Evolutionary conservation across 2,113 vertebrate genomes (phyloP).

Genomic region (Corythornis vintsioides): DNA sequence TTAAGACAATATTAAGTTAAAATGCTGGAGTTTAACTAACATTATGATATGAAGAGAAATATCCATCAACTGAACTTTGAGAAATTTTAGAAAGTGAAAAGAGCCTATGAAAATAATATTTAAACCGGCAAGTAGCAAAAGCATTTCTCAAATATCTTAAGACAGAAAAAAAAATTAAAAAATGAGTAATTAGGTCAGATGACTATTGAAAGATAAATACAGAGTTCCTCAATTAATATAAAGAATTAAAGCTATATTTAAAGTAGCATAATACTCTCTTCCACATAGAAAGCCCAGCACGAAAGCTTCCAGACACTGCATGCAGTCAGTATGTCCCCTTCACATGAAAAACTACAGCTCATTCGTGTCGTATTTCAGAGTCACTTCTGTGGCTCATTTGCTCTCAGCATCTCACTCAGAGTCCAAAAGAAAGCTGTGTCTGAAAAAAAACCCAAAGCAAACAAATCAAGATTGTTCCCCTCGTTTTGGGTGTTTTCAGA

Average conservation of each 20-base stretch:
- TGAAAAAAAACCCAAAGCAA: not conserved
- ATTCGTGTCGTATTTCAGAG: not conserved
- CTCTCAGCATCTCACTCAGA: not conserved
- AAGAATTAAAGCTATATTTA: not conserved
- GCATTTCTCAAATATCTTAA: not conserved
- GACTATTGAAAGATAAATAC: not conserved
- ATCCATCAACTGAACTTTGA: not conserved
- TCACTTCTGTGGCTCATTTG: not conserved
- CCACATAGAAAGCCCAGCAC: not conserved
- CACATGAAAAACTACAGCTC: fast-evolving
- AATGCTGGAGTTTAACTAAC: not conserved
- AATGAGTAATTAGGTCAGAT: not conserved
- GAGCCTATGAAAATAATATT: not conserved
- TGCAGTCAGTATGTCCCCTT: not conserved
- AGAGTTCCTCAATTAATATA: not conserved
- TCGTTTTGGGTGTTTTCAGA: not conserved
- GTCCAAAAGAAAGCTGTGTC: not conserved
- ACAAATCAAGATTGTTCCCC: not conserved
- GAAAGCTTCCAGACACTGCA: not conserved
- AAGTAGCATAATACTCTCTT: not conserved
- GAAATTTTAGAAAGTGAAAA: not conserved
- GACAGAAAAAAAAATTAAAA: not conserved
- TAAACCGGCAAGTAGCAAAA: not conserved
- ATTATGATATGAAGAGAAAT: not conserved
- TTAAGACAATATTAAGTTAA: not conserved